phyloP scores from a whole-genome alignment of 2,113 vertebrate genomes.

The Pteronura brasiliensis region DNA sequence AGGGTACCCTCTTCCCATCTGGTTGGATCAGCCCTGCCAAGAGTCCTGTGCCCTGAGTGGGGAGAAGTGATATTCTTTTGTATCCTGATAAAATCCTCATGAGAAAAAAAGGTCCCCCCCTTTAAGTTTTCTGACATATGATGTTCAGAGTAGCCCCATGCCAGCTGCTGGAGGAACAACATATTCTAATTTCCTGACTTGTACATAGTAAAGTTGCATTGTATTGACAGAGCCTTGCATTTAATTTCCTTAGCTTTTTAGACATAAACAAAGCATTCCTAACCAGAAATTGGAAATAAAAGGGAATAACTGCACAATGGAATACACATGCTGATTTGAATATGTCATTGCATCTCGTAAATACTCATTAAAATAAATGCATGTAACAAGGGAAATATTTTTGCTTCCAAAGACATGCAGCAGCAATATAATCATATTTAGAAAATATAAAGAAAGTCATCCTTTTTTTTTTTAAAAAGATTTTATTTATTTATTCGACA shows the following conservation, averaged over 20 bases:
- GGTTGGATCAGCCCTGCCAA: neutral
- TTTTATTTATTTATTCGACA: too few species aligned
- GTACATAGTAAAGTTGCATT: neutral
- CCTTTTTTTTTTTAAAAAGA: neutral
- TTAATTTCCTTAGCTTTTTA: conserved; percentile 58
- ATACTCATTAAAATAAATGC: neutral
- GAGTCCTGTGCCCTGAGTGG: neutral
- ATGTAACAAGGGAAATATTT: neutral
- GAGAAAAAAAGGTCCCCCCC: neutral
- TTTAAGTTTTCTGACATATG: neutral
- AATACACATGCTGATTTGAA: neutral
- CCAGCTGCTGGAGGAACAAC: neutral
- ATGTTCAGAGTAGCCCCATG: neutral
- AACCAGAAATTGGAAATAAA: conserved; percentile 17
- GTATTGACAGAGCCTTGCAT: neutral
- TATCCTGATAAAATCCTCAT: neutral
- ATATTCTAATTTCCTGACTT: conserved; percentile 50
- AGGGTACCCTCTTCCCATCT: neutral
- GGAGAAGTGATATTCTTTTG: neutral
- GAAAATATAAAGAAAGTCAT: neutral
- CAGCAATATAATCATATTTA: neutral
- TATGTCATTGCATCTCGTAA: neutral
- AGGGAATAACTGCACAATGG: neutral
- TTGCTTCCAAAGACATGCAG: neutral
- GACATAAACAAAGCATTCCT: neutral